Percentiles rank a stretch among this genome's conserved stretches.
phyloP scores from a whole-genome alignment of 1,140 invertebrate species.

The Cardiocondyla obscurior region DNA sequence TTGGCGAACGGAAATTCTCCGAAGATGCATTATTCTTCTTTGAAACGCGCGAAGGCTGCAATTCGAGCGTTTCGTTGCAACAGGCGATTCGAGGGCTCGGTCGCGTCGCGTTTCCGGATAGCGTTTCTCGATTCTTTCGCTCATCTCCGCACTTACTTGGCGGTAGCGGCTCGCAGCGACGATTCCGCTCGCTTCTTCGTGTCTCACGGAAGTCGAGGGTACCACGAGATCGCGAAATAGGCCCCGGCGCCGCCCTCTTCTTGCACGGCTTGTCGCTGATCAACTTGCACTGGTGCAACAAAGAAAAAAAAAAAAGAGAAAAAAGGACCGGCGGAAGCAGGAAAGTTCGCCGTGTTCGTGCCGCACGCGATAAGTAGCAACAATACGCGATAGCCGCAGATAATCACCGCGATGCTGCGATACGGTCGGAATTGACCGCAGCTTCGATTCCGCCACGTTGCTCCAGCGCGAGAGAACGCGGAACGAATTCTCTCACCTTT shows the following conservation, averaged over 20 bases:
- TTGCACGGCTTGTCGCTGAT: constrained; percentile 44
- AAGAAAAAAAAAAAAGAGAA: neutral
- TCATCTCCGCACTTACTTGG: neutral
- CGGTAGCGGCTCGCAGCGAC: neutral
- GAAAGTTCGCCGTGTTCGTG: constrained; percentile 60
- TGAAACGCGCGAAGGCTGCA: neutral
- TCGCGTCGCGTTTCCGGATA: neutral
- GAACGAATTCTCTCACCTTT: neutral
- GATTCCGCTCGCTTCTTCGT: constrained; percentile 24
- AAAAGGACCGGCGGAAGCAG: constrained; percentile 4
- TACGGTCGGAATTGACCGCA: neutral
- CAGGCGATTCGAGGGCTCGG: constrained; percentile 13
- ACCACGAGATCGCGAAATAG: constrained; percentile 18
- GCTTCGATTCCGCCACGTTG: neutral
- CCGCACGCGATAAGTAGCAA: constrained; percentile 73
- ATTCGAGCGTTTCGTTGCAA: constrained; percentile 3
- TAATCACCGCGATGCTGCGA: constrained; percentile 50
- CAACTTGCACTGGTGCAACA: neutral
- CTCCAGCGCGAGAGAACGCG: neutral
- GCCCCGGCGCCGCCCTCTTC: constrained; percentile 55
- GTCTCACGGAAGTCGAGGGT: constrained; percentile 27
- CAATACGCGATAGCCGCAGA: constrained; percentile 50
- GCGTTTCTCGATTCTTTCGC: neutral
- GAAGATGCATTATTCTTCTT: neutral
- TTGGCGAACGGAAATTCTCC: neutral